These are phyloP conservation scores for Gymnorhina tibicen DNA, from an alignment of 2,113 vertebrate genomes.

Conservation along the genomic window DNA sequence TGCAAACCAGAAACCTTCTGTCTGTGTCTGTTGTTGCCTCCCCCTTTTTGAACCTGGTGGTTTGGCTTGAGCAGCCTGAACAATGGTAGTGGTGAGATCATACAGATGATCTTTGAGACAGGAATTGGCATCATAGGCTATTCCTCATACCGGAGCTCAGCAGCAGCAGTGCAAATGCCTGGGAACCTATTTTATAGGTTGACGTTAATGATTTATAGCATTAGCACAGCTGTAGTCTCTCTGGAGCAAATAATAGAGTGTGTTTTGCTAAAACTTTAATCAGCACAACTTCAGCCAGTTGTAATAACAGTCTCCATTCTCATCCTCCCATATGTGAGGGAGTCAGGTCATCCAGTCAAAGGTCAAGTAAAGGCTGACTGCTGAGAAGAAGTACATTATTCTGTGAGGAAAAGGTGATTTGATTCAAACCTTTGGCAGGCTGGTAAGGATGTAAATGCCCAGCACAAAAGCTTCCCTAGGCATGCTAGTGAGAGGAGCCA, in stretches of 20 bases:
- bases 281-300: neutral
- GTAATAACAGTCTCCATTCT: neutral
- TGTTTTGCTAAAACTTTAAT: conserved; percentile 32
- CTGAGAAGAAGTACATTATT: neutral
- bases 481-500: neutral
- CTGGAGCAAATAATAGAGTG: neutral
- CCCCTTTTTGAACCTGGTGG: neutral
- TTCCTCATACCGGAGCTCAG: neutral
- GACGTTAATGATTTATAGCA: conserved; percentile 13
- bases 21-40: neutral
- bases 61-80: neutral
- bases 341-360: neutral
- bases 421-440: neutral
- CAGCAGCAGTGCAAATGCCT: neutral
- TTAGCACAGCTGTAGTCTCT: neutral
- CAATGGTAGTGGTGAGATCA: neutral
- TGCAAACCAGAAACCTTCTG: neutral
- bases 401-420: neutral
- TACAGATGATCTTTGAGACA: neutral
- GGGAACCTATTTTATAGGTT: neutral
- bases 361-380: neutral
- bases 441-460: neutral
- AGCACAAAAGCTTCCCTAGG: neutral
- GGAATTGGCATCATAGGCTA: neutral
- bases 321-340: neutral